These are phyloP conservation scores for Astreopora myriophthalma DNA, from an alignment of 64 coral and sea anemone genomes.

Conservation along the genomic window DNA sequence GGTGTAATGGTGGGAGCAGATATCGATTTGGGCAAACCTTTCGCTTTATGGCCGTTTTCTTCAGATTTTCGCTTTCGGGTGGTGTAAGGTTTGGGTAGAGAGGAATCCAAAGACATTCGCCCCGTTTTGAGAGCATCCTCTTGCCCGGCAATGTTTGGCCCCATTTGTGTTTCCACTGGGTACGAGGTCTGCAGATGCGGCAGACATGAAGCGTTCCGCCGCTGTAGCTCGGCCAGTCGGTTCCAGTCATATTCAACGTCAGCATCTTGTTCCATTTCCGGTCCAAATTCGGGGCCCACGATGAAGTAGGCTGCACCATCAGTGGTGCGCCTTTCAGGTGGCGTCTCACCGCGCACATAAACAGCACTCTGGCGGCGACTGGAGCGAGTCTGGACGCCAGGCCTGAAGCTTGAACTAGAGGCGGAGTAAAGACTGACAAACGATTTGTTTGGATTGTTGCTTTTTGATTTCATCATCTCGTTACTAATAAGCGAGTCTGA, in stretches of 20 bases:
- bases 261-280: slow-evolving; percentile 61
- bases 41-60: neutral
- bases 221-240: slow-evolving; percentile 69
- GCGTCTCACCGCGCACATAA: slow-evolving; percentile 49
- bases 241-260: slow-evolving; percentile 47
- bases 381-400: slow-evolving; percentile 26
- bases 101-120: slow-evolving; percentile 42
- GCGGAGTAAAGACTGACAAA: slow-evolving; percentile 28
- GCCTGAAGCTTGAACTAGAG: slow-evolving; percentile 39
- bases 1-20: slow-evolving; percentile 29
- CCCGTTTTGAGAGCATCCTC: slow-evolving; percentile 19
- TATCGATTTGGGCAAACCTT: slow-evolving; percentile 10
- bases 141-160: slow-evolving; percentile 1
- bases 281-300: slow-evolving; percentile 30
- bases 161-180: slow-evolving; percentile 66
- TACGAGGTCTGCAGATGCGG: slow-evolving; percentile 71
- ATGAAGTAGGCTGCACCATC: slow-evolving; percentile 62
- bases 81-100: neutral
- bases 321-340: slow-evolving; percentile 53
- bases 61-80: slow-evolving; percentile 20
- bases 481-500: neutral
- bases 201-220: slow-evolving; percentile 54
- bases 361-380: slow-evolving; percentile 74
- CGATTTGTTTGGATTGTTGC: neutral
- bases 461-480: neutral